Conservation (phyloP, 2,888 invertebrate genomes). For the Apodemia duryi region DNA sequence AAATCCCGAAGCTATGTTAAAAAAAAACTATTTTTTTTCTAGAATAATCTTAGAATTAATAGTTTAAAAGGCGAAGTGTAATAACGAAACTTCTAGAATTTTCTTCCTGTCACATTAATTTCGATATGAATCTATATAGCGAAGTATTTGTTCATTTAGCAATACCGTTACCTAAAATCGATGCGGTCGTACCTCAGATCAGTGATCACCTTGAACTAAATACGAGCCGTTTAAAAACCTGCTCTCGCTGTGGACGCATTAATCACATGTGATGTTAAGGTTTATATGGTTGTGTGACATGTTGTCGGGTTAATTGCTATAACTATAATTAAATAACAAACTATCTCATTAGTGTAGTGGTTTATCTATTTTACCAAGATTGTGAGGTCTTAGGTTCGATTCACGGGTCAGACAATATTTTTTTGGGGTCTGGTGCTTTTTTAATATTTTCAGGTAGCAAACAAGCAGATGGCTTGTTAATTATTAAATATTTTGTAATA, state of each 20-base stretch:
- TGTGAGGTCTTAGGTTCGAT: background rate
- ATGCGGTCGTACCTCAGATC: slow-evolving; percentile 38
- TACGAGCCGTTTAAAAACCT: slow-evolving; percentile 23
- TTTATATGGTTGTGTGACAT: background rate
- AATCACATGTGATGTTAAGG: slow-evolving; percentile 11
- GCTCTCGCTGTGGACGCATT: background rate
- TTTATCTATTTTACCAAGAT: background rate
- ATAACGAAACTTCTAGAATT: too few relatives aligned
- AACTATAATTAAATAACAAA: background rate
- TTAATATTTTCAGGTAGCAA: too few relatives aligned
- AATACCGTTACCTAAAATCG: slow-evolving; percentile 23
- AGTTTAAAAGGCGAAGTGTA: too few relatives aligned
- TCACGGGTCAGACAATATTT: background rate
- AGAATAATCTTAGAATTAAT: too few relatives aligned
- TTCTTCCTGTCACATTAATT: too few relatives aligned
- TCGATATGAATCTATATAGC: background rate
- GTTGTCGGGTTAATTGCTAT: background rate
- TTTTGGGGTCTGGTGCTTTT: too few relatives aligned
- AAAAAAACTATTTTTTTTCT: too few relatives aligned
- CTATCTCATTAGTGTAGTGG: background rate
- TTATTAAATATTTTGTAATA: too few relatives aligned
- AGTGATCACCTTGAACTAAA: slow-evolving; percentile 47
- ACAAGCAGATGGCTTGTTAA: too few relatives aligned
- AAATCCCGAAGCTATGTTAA: too few relatives aligned
- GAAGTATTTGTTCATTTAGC: slow-evolving; percentile 16